Evolutionary conservation across 2,797 vertebrate species (phyloP).

Genomic region (Myotis myotis): DNA sequence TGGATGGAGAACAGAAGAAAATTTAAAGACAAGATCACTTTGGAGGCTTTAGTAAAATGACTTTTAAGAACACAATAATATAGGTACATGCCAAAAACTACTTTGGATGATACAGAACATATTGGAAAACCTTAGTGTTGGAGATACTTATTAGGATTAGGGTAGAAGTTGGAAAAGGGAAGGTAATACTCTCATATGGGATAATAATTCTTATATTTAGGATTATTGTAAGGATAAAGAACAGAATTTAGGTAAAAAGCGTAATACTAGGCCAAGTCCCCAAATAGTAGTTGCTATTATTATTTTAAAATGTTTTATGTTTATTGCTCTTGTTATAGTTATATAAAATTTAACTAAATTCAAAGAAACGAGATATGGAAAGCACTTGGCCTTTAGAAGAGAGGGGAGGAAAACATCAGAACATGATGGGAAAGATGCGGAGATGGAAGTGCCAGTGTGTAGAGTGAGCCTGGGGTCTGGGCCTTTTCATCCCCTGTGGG

Average conservation of each 20-base stretch:
- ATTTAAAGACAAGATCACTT: neutral
- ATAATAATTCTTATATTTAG: neutral
- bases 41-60: slow-evolving; percentile 16
- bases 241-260: neutral
- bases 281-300: neutral
- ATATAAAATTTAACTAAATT: neutral
- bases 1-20: neutral
- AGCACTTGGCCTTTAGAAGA: neutral
- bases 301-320: neutral
- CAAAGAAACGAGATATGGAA: neutral
- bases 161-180: neutral
- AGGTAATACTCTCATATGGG: neutral
- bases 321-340: neutral
- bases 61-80: neutral
- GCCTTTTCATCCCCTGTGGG: neutral
- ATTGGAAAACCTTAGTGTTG: neutral
- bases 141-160: neutral
- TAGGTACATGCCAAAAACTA: neutral
- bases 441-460: neutral
- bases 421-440: neutral
- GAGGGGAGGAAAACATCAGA: neutral
- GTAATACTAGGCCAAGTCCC: neutral
- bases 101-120: neutral
- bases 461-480: neutral
- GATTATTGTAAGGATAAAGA: neutral